Base-by-base conservation (phyloP, 2,113 vertebrate genomes). In the Vidua chalybeata region DNA sequence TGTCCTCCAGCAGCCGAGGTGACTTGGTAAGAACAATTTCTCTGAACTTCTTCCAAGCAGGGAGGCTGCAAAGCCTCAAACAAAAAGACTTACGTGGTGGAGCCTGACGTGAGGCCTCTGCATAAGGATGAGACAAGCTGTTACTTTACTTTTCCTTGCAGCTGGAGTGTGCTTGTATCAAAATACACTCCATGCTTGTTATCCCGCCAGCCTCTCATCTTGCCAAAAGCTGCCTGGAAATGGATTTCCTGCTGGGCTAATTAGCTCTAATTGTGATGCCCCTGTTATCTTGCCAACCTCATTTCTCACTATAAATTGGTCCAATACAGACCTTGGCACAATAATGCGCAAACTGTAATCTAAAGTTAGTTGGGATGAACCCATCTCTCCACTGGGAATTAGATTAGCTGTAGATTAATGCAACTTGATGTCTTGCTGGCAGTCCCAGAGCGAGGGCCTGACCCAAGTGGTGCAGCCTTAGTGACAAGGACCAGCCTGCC, bases 161-260 rank as follows among this genome's bases (percentile, higher is more conserved):
- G 93, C 94, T 97, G 93, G 93, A 97, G 87, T 77, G 93, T 95
- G 93, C 95, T 96, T 95, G 89, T 96, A 96, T 94, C 95, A 94
- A 96, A 97, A 96, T 93, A 93, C 94, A 87, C 91, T 96, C 84
- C 93, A 55, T 61, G 84, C 92, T 95, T 96, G 91, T 96, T 95
- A 95, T 81, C 62, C 96, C 64, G 89, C 96, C 96, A 97, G 37
- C 64, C 73, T 92, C 3, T 20, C 24, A 61, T 96, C 94, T 92
- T 97, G 96, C 96, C 96, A 96, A 96, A 97, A 95, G 89, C 96
- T 95, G 96, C 89, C 95, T 97, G 94, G 93, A 97, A 97, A 95
- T 97, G 89, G 93, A 97, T 97, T 97, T 97, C 96, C 96, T 97
- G 96, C 96, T 97, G 96, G 89, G 95, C 94, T 96, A 97, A 96